A percentile compares a stretch with the other conserved stretches of the same genome.
Evolutionary conservation across 2,888 invertebrate genomes (phyloP).

Genomic region (Zootermopsis nevadensis): DNA sequence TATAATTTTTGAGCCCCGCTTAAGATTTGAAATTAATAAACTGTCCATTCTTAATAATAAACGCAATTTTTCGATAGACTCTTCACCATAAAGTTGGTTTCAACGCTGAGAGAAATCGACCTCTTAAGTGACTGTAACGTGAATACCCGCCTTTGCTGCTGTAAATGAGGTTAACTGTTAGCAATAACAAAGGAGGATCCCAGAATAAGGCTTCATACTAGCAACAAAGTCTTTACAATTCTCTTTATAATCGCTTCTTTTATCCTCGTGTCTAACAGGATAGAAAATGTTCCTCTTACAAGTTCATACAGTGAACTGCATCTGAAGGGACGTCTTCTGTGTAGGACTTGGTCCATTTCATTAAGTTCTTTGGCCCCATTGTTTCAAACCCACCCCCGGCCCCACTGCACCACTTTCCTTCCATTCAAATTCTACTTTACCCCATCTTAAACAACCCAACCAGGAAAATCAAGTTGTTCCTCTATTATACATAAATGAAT

Average conservation of each 20-base stretch:
- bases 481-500: conserved; percentile 14
- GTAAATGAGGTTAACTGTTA: neutral
- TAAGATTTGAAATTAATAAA: too few relatives aligned
- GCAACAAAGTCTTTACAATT: neutral
- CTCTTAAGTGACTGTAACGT: neutral
- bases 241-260: neutral
- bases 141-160: neutral
- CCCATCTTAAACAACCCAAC: neutral
- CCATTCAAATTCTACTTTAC: too few relatives aligned
- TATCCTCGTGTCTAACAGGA: neutral
- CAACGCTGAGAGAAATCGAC: neutral
- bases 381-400: conserved; percentile 14
- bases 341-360: conserved; percentile 19
- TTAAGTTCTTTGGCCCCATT: neutral
- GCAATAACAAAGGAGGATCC: neutral
- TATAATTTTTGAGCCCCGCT: too few relatives aligned
- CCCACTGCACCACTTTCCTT: neutral
- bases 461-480: neutral
- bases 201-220: too few relatives aligned
- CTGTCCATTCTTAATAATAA: too few relatives aligned
- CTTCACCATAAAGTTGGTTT: too few relatives aligned
- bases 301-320: neutral
- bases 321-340: neutral
- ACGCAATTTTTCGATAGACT: too few relatives aligned
- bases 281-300: neutral